Percentiles rank a stretch among this genome's conserved stretches.
Evolutionary conservation across 1,140 invertebrate genomes (phyloP).

Genomic region (Lucilia sericata): DNA sequence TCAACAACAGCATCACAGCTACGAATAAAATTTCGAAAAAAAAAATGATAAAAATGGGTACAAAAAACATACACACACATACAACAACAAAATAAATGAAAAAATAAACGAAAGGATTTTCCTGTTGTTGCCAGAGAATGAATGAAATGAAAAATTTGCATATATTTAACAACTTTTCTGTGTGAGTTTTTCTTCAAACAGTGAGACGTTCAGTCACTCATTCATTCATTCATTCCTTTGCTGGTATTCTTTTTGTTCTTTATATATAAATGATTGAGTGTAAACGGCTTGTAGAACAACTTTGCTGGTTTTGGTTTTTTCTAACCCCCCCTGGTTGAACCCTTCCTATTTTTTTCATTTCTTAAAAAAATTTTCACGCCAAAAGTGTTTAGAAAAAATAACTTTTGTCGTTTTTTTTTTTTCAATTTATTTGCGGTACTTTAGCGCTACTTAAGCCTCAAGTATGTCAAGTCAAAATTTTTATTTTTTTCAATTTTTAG

Average conservation of each 20-base stretch:
- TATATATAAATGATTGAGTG: constrained; percentile 38
- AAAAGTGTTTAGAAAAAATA: constrained; percentile 28
- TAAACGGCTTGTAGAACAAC: constrained; percentile 41
- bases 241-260: background rate
- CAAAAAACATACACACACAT: background rate
- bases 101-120: constrained; percentile 44
- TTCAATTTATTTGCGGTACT: constrained; percentile 41
- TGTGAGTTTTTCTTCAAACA: background rate
- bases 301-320: background rate
- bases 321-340: background rate
- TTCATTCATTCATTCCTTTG: background rate
- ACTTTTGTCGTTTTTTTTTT: constrained; percentile 1
- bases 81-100: background rate
- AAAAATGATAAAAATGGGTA: background rate
- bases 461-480: constrained; percentile 35
- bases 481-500: background rate
- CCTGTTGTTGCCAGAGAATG: constrained; percentile 38
- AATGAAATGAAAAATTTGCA: constrained; percentile 47
- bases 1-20: constrained; percentile 30
- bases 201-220: too few relatives aligned
- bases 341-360: background rate
- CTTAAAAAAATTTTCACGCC: background rate
- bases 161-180: constrained; percentile 44
- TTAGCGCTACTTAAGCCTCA: constrained; percentile 45
- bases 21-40: constrained; percentile 3